Evolutionary conservation across 2,888 invertebrate species (phyloP).

Genomic region (Limnephilus marmoratus): DNA sequence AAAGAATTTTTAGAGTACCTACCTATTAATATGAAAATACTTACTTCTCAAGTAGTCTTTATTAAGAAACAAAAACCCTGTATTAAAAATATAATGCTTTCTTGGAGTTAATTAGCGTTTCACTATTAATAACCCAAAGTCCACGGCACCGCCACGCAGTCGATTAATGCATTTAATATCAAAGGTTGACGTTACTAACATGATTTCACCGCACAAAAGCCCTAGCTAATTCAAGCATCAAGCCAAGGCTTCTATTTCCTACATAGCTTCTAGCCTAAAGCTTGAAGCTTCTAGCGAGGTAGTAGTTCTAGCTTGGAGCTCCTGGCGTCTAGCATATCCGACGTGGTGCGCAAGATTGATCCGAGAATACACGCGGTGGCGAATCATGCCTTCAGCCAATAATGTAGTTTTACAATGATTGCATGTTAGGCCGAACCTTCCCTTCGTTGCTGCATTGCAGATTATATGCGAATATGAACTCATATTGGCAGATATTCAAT

Average conservation of each 20-base stretch:
- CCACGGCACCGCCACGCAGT: not conserved
- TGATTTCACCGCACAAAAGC: not conserved
- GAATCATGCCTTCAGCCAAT: constrained; percentile 52
- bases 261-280: not conserved
- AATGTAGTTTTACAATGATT: constrained; percentile 59
- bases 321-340: not conserved
- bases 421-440: constrained; percentile 60
- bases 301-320: not conserved
- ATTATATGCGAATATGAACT: constrained; percentile 63
- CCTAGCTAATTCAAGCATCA: not conserved
- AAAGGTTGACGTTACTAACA: not conserved
- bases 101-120: not conserved
- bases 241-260: not conserved
- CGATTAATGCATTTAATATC: constrained; percentile 2
- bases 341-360: constrained; percentile 52
- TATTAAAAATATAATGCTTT: not conserved
- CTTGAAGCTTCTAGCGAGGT: not conserved
- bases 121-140: not conserved
- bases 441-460: constrained; percentile 65
- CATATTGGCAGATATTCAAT: constrained; percentile 65
- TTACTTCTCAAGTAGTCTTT: not conserved
- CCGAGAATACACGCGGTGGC: constrained; percentile 52
- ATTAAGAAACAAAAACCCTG: not conserved
- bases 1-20: too few relatives aligned
- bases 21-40: too few relatives aligned